Conservation (phyloP, 2,797 vertebrate species). For the Rhinella marina region DNA sequence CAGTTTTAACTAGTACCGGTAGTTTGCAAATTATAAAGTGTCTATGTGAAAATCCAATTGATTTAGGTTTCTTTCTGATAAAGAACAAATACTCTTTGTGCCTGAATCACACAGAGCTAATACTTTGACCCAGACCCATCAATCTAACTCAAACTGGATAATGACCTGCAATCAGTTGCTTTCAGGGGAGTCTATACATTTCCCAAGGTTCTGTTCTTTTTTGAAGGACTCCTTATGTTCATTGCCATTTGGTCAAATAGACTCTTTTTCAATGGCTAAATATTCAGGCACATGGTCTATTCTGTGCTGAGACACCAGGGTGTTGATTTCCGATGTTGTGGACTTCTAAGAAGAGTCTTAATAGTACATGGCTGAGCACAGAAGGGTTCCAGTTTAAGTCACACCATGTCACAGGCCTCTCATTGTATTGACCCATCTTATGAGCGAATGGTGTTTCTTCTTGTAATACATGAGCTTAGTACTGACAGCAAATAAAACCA, state of each 20-base stretch:
- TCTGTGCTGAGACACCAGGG: slow-evolving; percentile 74
- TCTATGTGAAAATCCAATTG: slow-evolving; percentile 62
- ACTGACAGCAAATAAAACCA: slow-evolving; percentile 71
- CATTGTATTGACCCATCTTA: slow-evolving; percentile 93
- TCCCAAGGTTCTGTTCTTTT: slow-evolving; percentile 91
- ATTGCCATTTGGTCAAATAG: slow-evolving; percentile 87
- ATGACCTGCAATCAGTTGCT: slow-evolving; percentile 99
- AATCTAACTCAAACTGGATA: slow-evolving; percentile 99
- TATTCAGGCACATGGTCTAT: slow-evolving; percentile 87
- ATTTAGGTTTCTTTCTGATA: slow-evolving; percentile 72
- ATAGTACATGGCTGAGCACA: slow-evolving; percentile 82
- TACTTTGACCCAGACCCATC: slow-evolving; percentile 99
- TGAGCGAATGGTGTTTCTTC: slow-evolving; percentile 83
- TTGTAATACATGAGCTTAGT: slow-evolving; percentile 89
- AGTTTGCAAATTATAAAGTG: neutral
- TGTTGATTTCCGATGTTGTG: slow-evolving; percentile 89
- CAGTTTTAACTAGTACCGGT: neutral
- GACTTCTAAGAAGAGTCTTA: slow-evolving; percentile 78
- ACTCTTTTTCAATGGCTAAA: slow-evolving; percentile 86
- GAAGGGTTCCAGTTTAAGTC: slow-evolving; percentile 77
- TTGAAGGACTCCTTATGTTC: slow-evolving; percentile 98
- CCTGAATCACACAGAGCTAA: slow-evolving; percentile 89
- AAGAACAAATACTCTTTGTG: slow-evolving; percentile 95
- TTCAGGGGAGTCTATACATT: slow-evolving; percentile 99
- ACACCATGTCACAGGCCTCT: slow-evolving; percentile 77